These are phyloP conservation scores for Leptogaster cylindrica DNA, from an alignment of 2,888 invertebrate genomes.

Conservation along the genomic window DNA sequence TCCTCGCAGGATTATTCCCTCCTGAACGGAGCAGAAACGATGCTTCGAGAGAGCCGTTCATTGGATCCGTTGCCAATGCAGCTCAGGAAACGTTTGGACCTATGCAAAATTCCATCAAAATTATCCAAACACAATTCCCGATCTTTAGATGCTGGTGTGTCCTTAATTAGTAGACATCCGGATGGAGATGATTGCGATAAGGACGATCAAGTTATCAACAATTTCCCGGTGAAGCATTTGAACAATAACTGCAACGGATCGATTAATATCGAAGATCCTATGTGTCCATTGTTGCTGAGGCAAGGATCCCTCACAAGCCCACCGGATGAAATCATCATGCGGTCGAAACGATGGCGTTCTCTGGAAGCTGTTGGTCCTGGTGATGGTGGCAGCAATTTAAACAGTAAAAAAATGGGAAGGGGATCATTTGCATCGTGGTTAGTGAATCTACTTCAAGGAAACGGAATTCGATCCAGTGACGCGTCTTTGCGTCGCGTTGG, in stretches of 20 bases:
- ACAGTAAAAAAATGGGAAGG: constrained; percentile 67
- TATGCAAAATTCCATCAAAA: constrained; percentile 48
- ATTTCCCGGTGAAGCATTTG: constrained; percentile 56
- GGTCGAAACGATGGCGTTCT: constrained; percentile 78
- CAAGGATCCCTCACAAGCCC: constrained; percentile 60
- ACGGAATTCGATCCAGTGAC: constrained; percentile 70
- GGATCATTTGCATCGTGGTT: constrained; percentile 76
- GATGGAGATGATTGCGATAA: constrained; percentile 31
- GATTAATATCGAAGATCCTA: constrained; percentile 57
- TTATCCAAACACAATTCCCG: constrained; percentile 59
- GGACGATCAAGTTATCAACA: constrained; percentile 46
- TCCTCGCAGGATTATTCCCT: constrained; percentile 53
- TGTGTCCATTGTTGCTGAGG: constrained; percentile 59
- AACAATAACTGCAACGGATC: constrained; percentile 62
- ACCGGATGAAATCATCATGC: constrained; percentile 61
- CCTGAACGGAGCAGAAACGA: constrained; percentile 20
- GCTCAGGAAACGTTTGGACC: constrained; percentile 54
- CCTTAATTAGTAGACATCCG: constrained; percentile 49
- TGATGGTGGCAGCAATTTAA: constrained; percentile 47
- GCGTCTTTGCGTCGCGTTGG: constrained; percentile 56
- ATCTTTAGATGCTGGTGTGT: constrained; percentile 56
- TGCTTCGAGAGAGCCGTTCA: constrained; percentile 69
- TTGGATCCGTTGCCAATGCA: constrained; percentile 69
- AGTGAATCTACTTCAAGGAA: constrained; percentile 76
- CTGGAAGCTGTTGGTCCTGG: constrained; percentile 69